Evolutionary conservation across 2,113 vertebrate genomes (phyloP).

Genomic region (Zootoca vivipara): DNA sequence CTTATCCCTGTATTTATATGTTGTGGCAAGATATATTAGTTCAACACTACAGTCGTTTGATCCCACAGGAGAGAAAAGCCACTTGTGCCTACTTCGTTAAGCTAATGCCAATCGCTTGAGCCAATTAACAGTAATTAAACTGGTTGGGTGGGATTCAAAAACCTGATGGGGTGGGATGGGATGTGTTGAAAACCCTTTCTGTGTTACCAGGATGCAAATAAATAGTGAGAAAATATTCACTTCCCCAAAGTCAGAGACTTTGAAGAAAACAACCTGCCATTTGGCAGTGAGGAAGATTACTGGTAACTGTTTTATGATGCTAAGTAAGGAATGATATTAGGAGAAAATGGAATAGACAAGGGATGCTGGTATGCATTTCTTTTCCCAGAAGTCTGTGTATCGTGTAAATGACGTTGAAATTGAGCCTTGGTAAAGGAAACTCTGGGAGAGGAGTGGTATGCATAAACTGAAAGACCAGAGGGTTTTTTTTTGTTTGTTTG

Average conservation of each 20-base stretch:
- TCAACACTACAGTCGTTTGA: not conserved
- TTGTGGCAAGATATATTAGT: not conserved
- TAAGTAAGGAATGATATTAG: not conserved
- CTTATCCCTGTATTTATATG: not conserved
- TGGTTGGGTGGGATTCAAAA: slow-evolving; percentile 35
- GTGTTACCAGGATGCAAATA: slow-evolving; percentile 8
- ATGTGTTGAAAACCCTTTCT: slow-evolving; percentile 2
- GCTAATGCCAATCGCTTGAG: slow-evolving; percentile 45
- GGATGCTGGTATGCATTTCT: no score
- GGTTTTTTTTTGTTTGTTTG: no score
- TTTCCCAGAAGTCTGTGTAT: not conserved
- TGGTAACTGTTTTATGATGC: not conserved
- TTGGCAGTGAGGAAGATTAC: not conserved
- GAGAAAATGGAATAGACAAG: not conserved
- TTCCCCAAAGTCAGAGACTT: not conserved
- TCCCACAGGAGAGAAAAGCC: slow-evolving; percentile 21
- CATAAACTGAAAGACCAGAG: not conserved
- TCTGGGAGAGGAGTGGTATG: not conserved
- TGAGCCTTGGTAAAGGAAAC: not conserved
- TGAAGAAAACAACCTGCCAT: not conserved
- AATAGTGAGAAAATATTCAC: slow-evolving; percentile 40
- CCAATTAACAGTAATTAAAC: slow-evolving; percentile 49
- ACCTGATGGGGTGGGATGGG: slow-evolving; percentile 44
- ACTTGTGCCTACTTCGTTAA: slow-evolving; percentile 21
- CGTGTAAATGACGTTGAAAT: not conserved